Evolutionary conservation across 2,797 vertebrate genomes (phyloP).

Genomic region (Hemitrygon akajei): DNA sequence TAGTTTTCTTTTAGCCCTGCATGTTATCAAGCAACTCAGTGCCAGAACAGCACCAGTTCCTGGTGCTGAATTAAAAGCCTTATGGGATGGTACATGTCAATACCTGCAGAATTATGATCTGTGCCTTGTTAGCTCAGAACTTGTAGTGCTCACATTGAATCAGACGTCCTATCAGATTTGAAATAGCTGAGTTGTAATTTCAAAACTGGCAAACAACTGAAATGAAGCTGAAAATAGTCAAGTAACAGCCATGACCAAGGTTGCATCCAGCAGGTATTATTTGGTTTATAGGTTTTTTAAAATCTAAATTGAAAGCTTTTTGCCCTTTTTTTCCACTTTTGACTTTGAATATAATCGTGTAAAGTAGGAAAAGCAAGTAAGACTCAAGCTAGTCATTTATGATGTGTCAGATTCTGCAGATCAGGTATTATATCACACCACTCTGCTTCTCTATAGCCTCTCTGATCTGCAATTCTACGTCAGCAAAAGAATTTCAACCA

Average conservation of each 20-base stretch:
- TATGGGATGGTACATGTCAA: not conserved
- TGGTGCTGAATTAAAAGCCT: not conserved
- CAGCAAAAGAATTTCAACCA: not conserved
- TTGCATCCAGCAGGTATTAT: too few relatives aligned
- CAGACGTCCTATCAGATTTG: too few relatives aligned
- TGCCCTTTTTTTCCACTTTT: too few relatives aligned
- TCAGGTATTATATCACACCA: too few relatives aligned
- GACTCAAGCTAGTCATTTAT: too few relatives aligned
- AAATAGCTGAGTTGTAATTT: not conserved
- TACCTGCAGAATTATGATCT: not conserved
- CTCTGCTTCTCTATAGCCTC: not conserved
- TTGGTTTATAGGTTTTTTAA: not conserved
- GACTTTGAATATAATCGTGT: not conserved
- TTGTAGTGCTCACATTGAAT: not conserved
- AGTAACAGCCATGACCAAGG: not conserved
- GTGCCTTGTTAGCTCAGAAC: not conserved
- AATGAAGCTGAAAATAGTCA: not conserved
- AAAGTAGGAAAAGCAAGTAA: not conserved
- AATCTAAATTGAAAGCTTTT: not conserved
- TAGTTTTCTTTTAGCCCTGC: not conserved
- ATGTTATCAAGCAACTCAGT: not conserved
- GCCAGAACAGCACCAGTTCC: not conserved
- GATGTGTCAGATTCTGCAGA: too few relatives aligned
- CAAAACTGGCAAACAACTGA: not conserved
- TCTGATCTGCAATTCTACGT: not conserved